Conservation (phyloP, 2,888 invertebrate genomes). For the Drosophila buzzatii region DNA sequence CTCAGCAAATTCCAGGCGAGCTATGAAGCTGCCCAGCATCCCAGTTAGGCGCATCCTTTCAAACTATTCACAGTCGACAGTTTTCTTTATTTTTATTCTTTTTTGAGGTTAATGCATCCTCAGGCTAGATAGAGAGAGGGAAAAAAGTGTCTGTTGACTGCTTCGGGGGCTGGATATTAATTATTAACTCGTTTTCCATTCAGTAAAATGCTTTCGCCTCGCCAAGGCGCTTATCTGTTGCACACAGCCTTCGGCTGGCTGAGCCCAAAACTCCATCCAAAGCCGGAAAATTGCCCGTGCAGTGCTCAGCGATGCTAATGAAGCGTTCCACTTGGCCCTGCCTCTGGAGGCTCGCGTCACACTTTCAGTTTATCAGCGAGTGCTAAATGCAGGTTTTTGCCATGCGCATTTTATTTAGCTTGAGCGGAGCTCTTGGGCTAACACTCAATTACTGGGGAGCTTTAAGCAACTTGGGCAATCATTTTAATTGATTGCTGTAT, state of each 20-base stretch:
- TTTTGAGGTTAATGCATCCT: constrained; percentile 79
- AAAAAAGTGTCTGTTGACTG: constrained; percentile 50
- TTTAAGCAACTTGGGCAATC: no score
- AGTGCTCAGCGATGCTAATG: constrained; percentile 66
- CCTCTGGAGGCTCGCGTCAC: constrained; percentile 4
- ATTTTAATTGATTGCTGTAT: background rate
- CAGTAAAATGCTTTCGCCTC: constrained; percentile 42
- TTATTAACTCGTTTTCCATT: constrained; percentile 72
- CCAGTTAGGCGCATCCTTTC: constrained; percentile 6
- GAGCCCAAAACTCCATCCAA: constrained; percentile 21
- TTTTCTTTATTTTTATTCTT: constrained; percentile 21
- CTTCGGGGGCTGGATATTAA: constrained; percentile 71
- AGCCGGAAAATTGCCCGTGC: constrained; percentile 21
- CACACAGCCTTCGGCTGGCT: constrained; percentile 61
- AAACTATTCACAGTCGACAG: constrained; percentile 14
- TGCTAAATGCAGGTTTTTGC: constrained; percentile 13
- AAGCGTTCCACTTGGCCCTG: constrained; percentile 50
- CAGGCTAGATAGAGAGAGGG: constrained; percentile 44
- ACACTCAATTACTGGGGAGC: background rate
- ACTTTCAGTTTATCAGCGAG: constrained; percentile 10
- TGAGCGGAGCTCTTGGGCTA: background rate
- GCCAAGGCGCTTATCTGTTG: constrained; percentile 67
- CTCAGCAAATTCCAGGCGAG: background rate
- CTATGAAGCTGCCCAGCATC: background rate
- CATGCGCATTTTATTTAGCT: background rate